These are phyloP conservation scores for Pachliopta kotzebuea DNA, from an alignment of 2,888 invertebrate species.

Conservation along the genomic window DNA sequence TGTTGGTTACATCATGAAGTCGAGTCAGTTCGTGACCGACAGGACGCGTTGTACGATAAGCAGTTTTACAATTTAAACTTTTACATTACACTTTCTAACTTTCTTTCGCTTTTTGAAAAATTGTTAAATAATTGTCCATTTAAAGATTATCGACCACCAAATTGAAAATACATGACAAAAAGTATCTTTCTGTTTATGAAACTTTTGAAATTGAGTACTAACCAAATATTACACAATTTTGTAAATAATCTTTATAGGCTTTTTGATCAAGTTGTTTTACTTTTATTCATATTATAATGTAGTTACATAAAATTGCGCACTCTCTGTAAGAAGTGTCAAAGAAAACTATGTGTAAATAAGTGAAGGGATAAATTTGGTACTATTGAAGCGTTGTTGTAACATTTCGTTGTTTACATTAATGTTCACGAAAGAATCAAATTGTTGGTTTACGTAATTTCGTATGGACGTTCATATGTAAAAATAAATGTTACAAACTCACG, in stretches of 20 bases:
- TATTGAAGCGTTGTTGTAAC: constrained; percentile 7
- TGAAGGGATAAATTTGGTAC: constrained; percentile 21
- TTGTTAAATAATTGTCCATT: too few species aligned
- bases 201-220: too few species aligned
- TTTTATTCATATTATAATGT: too few species aligned
- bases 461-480: constrained; percentile 11
- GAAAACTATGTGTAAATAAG: constrained; percentile 9
- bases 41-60: constrained; percentile 2
- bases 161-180: too few species aligned
- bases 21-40: constrained; percentile 22
- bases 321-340: neutral
- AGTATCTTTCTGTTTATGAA: too few species aligned
- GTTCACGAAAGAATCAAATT: constrained; percentile 1
- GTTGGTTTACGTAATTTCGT: constrained; percentile 15
- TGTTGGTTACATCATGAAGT: constrained; percentile 15
- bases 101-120: too few species aligned
- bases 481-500: constrained; percentile 9
- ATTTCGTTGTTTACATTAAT: constrained; percentile 14
- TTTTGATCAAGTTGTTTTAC: too few species aligned
- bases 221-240: too few species aligned
- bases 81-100: too few species aligned
- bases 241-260: too few species aligned
- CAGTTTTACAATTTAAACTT: neutral
- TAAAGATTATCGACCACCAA: too few species aligned
- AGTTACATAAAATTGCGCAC: too few species aligned